Base-by-base conservation (phyloP, 2,888 invertebrate species). In the Hemithea aestivaria region DNA sequence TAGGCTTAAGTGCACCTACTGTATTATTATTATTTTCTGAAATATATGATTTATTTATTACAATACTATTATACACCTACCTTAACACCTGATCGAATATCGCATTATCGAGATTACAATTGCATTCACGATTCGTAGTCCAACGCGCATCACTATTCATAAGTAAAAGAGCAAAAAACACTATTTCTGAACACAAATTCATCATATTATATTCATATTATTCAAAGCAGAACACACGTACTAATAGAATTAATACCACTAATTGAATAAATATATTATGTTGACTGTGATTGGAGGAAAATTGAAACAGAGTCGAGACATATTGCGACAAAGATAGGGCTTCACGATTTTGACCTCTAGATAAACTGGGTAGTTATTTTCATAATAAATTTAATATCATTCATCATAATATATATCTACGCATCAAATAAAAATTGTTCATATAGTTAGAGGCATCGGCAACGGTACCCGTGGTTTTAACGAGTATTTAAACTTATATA, bases 291-390 rank as follows among this genome's bases (percentile, higher is more conserved):
- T 50, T 57, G 55, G 51, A 51, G n/a, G n/a, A n/a, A n/a, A n/a
- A n/a, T n/a, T 58, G 45, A 52, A 40, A 37, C 48, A 51, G 56
- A 56, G 52, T 53, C 59, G 61, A 64, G 57, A 61, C 48, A 47
- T 53, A 44, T 36, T 44, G 50, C 54, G 55, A 46, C 54, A 50
- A 51, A 45, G 33, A 51, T n/a, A n/a, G n/a, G n/a, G 38, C 44
- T 53, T 56, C 53, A 53, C 58, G 55, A 50, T 66, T 63, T 56
- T 65, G 72, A 68, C 61, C 66, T 49, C 32, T 20, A 40, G 70
- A 73, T 73, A 72, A 66, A 58, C 54, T 43, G n/a, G n/a, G n/a
- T n/a, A n/a, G n/a, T n/a, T n/a, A n/a, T n/a, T n/a, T n/a, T n/a
- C n/a, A n/a, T n/a, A n/a, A n/a, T n/a, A n/a, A n/a, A n/a, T n/a